Evolutionary conservation across 1,140 invertebrate species (phyloP).

Genomic region (Dolichoris vasculosae): DNA sequence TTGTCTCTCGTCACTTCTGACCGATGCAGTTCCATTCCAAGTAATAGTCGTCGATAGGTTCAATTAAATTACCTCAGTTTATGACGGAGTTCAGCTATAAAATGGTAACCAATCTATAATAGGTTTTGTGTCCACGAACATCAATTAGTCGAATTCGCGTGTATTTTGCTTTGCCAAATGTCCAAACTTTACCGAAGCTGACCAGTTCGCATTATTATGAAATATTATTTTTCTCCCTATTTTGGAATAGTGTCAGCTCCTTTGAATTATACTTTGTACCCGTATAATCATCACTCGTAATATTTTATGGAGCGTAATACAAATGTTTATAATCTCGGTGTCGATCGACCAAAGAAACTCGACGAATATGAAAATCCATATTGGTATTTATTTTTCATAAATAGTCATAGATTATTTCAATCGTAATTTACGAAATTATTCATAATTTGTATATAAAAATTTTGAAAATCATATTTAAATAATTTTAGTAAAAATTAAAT

Average conservation of each 20-base stretch:
- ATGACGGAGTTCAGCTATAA: neutral
- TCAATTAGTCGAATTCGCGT: neutral
- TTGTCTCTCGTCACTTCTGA: neutral
- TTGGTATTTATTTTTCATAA: too few species aligned
- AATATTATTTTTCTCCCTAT: neutral
- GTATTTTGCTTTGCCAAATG: neutral
- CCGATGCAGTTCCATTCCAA: neutral
- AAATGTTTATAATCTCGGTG: too few species aligned
- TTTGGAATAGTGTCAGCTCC: neutral
- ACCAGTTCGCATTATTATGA: neutral
- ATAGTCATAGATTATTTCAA: too few species aligned
- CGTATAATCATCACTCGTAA: neutral
- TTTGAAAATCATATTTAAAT: too few species aligned
- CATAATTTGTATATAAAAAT: too few species aligned
- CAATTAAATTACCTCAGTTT: neutral
- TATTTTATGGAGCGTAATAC: too few species aligned
- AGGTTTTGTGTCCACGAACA: neutral
- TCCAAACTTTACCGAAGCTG: neutral
- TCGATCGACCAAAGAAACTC: too few species aligned
- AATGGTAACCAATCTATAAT: neutral
- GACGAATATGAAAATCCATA: too few species aligned
- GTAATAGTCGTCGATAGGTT: neutral
- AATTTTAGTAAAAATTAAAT: too few species aligned
- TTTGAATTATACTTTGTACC: too few species aligned
- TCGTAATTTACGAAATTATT: too few species aligned